Evolutionary conservation across 2,888 invertebrate species (phyloP).

Genomic region (Clanis bilineata): DNA sequence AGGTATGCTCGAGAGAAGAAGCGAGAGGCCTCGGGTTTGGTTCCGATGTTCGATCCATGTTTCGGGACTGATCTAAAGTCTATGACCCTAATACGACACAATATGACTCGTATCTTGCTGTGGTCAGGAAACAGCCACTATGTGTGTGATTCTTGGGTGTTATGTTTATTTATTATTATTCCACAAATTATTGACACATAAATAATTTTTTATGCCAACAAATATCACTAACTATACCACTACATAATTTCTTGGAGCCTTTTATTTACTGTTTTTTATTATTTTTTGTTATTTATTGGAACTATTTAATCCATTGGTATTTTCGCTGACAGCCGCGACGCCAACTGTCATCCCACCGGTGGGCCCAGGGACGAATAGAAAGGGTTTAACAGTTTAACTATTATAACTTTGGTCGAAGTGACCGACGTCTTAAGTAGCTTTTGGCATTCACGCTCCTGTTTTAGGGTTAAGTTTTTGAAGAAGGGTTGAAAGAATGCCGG

Average conservation of each 20-base stretch:
- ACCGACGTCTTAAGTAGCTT: constrained; percentile 29
- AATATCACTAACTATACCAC: no score
- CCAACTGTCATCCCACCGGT: constrained; percentile 49
- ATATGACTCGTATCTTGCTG: no score
- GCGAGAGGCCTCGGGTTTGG: no score
- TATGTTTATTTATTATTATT: neutral
- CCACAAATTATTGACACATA: neutral
- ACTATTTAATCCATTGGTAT: constrained; percentile 20
- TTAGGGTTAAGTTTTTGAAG: constrained; percentile 12
- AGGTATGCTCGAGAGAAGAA: no score
- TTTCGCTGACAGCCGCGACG: constrained; percentile 25
- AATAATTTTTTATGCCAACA: neutral
- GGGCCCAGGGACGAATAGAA: constrained; percentile 48
- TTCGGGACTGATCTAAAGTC: no score
- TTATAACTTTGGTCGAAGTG: constrained; percentile 4
- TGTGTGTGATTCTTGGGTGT: no score
- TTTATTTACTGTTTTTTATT: neutral
- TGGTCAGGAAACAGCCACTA: no score
- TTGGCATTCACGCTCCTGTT: constrained; percentile 15
- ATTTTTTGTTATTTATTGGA: neutral
- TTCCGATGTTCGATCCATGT: no score
- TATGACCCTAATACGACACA: no score
- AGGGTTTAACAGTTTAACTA: constrained; percentile 60
- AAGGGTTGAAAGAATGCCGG: neutral
- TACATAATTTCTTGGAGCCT: no score